Evolutionary conservation across 2,888 invertebrate genomes (phyloP), one percentile per base, ranked within the genome.

Genomic region (Ormia ochracea): DNA sequence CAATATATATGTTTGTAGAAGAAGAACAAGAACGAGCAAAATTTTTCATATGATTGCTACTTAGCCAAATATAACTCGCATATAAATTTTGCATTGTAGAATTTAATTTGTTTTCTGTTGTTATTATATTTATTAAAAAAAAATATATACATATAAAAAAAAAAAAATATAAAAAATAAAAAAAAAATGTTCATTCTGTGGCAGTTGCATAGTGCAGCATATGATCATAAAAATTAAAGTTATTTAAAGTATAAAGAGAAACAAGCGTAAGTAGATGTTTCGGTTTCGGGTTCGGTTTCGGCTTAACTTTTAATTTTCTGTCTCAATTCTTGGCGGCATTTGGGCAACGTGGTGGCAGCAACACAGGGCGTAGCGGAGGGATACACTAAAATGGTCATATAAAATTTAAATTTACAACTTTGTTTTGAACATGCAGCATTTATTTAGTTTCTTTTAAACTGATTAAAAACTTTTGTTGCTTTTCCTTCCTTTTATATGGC

Each of bases 341-440:
- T 45, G 41, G 17, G 19, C 19, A 26, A 26, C 45, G 26, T 48
- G 21, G 21, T 9, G 38, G 28, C 36, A 50, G 28, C 26, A 38
- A 14, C 4, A 19, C 5, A 19, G 65, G 65, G 65, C 38, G 65
- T 52, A 14, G 33, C 52, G 41, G 38, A 48, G 56, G 48, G 56
- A 26, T 38, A 31, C 36, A 56, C 70, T 61, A 45, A 72, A 72
- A 72, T 36, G 72, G 54, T 33, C 54, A 66, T 58, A 86, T 86
- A 83, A 86, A 86, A 85, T 84, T 85, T 82, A 85, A 86, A 87
- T 86, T 86, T 86, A 86, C 86, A 85, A 86, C 87, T 85, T 85
- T 86, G 85, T 85, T 84, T 84, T 78, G 58, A 65, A 58, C 65
- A 70, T 80, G 76, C 31, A 73, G 72, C 54, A 54, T 75, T 50